A percentile compares a stretch with the other conserved stretches of the same genome.
These are phyloP conservation scores for Serilophus lunatus DNA, from an alignment of 2,113 vertebrate genomes.

Conservation along the genomic window DNA sequence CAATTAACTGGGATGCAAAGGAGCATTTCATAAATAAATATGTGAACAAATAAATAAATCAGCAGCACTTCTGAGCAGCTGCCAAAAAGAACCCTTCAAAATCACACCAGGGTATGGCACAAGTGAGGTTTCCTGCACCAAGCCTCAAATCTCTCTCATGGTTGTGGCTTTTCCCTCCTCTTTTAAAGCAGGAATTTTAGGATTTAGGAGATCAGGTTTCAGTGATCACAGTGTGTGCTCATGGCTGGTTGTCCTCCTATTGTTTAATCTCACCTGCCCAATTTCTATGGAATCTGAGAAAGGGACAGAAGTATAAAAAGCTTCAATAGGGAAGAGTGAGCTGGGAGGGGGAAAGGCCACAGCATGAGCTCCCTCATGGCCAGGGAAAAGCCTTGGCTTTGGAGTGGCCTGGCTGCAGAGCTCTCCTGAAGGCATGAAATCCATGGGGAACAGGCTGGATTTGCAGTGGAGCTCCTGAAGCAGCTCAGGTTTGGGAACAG, in stretches of 20 bases:
- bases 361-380: background rate
- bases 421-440: background rate
- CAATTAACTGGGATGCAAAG: background rate
- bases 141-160: background rate
- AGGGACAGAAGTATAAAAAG: background rate
- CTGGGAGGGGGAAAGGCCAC: background rate
- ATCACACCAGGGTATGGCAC: background rate
- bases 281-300: background rate
- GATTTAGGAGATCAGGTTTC: background rate
- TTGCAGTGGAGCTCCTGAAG: background rate
- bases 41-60: slow-evolving; percentile 19
- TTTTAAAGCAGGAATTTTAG: background rate
- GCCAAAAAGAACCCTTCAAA: background rate
- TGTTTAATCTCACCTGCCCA: background rate
- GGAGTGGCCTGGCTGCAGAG: background rate
- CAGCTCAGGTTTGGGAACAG: background rate
- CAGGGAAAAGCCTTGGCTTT: background rate
- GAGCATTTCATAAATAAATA: background rate
- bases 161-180: background rate
- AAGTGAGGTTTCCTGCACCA: background rate
- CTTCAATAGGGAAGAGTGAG: background rate
- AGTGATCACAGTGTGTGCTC: slow-evolving; percentile 45
- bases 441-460: fast-evolving
- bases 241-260: background rate
- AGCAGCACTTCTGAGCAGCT: background rate